These are phyloP conservation scores for Lutjanus erythropterus DNA, from an alignment of 2,113 vertebrate genomes.

Conservation along the genomic window DNA sequence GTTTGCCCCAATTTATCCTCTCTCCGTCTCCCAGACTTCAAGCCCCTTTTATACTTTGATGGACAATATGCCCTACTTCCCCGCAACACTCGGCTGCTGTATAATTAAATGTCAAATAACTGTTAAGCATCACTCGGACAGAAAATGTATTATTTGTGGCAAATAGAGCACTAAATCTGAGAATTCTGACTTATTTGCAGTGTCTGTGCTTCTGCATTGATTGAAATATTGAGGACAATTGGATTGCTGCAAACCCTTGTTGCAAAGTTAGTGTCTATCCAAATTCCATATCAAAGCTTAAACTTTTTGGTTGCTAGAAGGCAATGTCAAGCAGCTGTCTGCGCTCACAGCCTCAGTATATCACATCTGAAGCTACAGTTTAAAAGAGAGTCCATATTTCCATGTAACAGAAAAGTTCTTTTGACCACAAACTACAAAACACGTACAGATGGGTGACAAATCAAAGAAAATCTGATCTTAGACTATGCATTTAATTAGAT, in stretches of 20 bases:
- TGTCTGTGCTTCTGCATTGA: slow-evolving; percentile 40
- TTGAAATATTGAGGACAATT: slow-evolving; percentile 55
- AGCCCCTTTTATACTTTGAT: slow-evolving; percentile 63
- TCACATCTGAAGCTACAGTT: slow-evolving; percentile 1
- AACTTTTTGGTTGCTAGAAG: slow-evolving; percentile 28
- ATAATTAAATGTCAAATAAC: slow-evolving; percentile 77
- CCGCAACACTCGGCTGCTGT: slow-evolving; percentile 49
- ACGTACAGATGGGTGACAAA: not conserved
- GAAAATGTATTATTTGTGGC: slow-evolving; percentile 55
- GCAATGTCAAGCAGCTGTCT: slow-evolving; percentile 16
- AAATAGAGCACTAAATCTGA: slow-evolving; percentile 56
- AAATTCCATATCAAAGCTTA: slow-evolving; percentile 34
- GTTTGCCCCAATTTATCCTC: slow-evolving; percentile 64
- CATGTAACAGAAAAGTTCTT: not conserved
- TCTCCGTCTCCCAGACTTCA: slow-evolving; percentile 49
- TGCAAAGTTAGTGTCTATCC: slow-evolving; percentile 31
- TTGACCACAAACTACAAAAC: not conserved
- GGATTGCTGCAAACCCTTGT: slow-evolving; percentile 28
- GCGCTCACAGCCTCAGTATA: not conserved
- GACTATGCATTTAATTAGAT: no score
- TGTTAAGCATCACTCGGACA: slow-evolving; percentile 30
- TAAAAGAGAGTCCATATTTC: not conserved
- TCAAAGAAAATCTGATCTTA: no score
- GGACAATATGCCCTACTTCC: slow-evolving; percentile 71
- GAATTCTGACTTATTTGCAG: slow-evolving; percentile 30